Conservation (phyloP, 2,888 invertebrate species). For the Aphidius colemani region DNA sequence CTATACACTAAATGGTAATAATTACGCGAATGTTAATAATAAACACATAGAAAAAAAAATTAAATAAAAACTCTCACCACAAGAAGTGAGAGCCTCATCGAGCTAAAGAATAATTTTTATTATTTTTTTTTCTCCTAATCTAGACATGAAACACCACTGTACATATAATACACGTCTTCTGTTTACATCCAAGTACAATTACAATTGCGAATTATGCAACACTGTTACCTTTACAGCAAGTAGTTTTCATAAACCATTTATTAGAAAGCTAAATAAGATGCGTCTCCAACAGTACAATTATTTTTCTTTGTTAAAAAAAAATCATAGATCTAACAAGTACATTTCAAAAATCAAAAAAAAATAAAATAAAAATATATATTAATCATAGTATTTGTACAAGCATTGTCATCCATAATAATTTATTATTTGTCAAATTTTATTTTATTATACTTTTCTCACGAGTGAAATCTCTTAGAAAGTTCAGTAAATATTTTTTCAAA, state of each 20-base stretch:
- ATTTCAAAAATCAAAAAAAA: not conserved
- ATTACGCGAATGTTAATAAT: no score
- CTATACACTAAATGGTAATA: no score
- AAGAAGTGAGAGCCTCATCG: conserved; percentile 6
- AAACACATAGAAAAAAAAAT: no score
- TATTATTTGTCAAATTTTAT: not conserved
- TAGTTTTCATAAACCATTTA: not conserved
- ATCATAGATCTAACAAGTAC: not conserved
- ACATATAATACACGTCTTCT: not conserved
- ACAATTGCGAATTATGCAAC: conserved; percentile 12
- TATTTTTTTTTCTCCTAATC: not conserved
- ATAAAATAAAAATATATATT: not conserved
- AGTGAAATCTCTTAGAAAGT: conserved; percentile 18
- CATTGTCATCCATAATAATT: not conserved
- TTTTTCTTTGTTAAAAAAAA: not conserved
- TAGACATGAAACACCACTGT: not conserved
- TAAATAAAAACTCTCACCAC: not conserved
- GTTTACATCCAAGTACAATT: not conserved
- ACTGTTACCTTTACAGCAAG: conserved; percentile 6
- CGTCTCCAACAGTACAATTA: not conserved
- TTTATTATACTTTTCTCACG: conserved; percentile 5
- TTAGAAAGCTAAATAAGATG: conserved; percentile 5
- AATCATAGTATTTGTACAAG: no score
- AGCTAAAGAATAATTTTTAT: not conserved
- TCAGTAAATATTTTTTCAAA: not conserved